Conservation (phyloP, 1,140 invertebrate species). For the Eumaeus atala region DNA sequence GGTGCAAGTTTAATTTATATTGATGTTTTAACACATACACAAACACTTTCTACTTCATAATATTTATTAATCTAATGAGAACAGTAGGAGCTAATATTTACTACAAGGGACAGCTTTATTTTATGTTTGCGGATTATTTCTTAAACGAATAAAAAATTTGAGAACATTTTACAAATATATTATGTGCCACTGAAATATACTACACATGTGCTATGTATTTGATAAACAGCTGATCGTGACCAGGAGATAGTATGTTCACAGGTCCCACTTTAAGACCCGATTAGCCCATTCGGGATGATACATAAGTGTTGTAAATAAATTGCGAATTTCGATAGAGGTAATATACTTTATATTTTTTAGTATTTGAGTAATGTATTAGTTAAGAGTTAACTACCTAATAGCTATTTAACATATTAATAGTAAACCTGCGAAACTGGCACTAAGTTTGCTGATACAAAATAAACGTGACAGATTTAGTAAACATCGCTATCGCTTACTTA, state of each 20-base stretch:
- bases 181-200: too few relatives aligned
- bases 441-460: conserved; percentile 4
- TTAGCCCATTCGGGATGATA: too few relatives aligned
- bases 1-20: conserved; percentile 49
- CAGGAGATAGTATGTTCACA: conserved; percentile 21
- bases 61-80: not conserved
- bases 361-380: too few relatives aligned
- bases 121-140: not conserved
- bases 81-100: too few relatives aligned
- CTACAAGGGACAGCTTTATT: not conserved
- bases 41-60: conserved; percentile 10
- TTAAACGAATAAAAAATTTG: not conserved
- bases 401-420: conserved; percentile 23
- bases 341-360: too few relatives aligned
- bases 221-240: conserved; percentile 30
- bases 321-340: too few relatives aligned
- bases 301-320: too few relatives aligned
- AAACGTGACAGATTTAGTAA: conserved; percentile 65
- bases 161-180: too few relatives aligned
- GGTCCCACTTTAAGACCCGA: too few relatives aligned
- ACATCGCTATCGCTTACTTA: conserved; percentile 53
- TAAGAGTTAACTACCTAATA: too few relatives aligned
- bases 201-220: conserved; percentile 23
- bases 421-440: conserved; percentile 23
- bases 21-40: conserved; percentile 16